Conservation (phyloP, 2,888 invertebrate genomes). For the Morpho helenor region DNA sequence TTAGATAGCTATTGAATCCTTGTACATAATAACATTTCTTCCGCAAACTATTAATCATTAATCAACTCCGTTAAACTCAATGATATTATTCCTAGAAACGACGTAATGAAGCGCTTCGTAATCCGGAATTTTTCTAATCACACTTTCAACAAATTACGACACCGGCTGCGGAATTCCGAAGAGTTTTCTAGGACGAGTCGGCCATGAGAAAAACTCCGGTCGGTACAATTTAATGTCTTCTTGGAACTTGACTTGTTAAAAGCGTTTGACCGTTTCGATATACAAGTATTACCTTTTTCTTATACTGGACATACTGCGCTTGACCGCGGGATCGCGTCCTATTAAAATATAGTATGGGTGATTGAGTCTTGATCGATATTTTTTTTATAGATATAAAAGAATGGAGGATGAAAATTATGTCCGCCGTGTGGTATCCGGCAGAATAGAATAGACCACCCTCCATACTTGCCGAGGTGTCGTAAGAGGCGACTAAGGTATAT, state of each 20-base stretch:
- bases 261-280: constrained; percentile 10
- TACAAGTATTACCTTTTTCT: constrained; percentile 3
- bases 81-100: constrained; percentile 17
- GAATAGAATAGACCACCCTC: no score
- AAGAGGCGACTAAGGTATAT: no score
- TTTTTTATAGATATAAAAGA: no score
- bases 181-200: constrained; percentile 22
- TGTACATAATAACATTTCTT: constrained; percentile 1
- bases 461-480: no score
- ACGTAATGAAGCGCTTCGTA: constrained; percentile 22
- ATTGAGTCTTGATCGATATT: no score
- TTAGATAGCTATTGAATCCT: not conserved
- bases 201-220: constrained; percentile 22
- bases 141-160: constrained; percentile 29
- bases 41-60: not conserved
- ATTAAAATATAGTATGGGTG: no score
- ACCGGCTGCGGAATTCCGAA: constrained; percentile 22
- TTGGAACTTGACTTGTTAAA: constrained; percentile 15
- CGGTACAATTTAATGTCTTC: constrained; percentile 21
- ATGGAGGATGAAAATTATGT: no score
- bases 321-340: no score
- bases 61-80: constrained; percentile 2
- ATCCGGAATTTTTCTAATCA: constrained; percentile 24
- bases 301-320: not conserved
- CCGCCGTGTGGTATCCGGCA: no score